Evolutionary conservation across 1,140 invertebrate genomes (phyloP), one percentile per base, ranked within the genome.

Genomic region (Gyrodactylus bullatarudis): DNA sequence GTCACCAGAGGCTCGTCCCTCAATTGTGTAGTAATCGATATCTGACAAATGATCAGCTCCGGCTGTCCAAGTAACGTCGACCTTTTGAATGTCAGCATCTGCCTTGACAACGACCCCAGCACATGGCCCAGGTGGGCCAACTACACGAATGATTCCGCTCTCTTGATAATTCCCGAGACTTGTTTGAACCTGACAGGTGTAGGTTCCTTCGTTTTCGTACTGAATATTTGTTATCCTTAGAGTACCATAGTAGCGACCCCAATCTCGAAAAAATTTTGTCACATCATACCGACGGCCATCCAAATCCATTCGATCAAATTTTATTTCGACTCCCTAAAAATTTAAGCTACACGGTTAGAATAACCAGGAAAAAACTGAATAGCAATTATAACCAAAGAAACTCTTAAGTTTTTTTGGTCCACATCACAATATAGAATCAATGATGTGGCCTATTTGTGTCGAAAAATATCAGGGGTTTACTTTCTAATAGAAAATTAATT

Each of bases 181-280:
- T 19, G 72, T 73, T 16, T 22, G 21, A 26, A 69, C 72, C 26
- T 26, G 1, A 21, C 72, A 73, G 1, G 72, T 34, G 25, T 73
- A 73, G 26, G 23, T 73, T 2, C 21, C 72, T 26, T 73, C 72
- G 23, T 73, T 23, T 16, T 73, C 21, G 26, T 21, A 73, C 27
- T 73, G 72, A 24, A 73, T 73, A 21, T 73, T 73, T 16, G 8
- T 26, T 1, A 73, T 73, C 23, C 26, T 68, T 26, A 73, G 72
- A 1, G 72, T 73, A 26, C 72, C 72, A 69, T 27, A 73, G 25
- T 73, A 68, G 20, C 23, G 34, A 68, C 26, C n/a, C n/a, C 26
- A 73, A 20, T 22, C 22, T 69, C 72, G 21, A 19, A 68, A 25
- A 26, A 73, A 73, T 26, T 73, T 22, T 22, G 72, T 25, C 26